A percentile compares a stretch with the other conserved stretches of the same genome.
Conservation (phyloP, 2,888 invertebrate species). For the Cybosia mesomella region DNA sequence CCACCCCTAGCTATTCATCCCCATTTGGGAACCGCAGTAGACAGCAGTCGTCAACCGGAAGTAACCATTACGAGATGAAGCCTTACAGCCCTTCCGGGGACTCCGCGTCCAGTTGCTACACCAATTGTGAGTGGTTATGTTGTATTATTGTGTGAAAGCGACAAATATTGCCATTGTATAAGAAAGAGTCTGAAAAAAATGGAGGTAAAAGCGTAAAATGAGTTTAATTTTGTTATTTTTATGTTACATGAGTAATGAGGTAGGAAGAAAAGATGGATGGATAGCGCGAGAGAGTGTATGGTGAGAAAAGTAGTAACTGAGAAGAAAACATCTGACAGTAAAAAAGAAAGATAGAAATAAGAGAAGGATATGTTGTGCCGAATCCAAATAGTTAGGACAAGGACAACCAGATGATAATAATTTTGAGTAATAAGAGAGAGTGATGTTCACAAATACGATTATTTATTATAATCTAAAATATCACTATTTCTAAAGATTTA, state of each 20-base stretch:
- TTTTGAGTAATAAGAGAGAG: background rate
- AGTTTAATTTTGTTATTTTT: constrained; percentile 9
- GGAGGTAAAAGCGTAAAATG: background rate
- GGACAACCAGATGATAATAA: background rate
- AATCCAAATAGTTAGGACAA: background rate
- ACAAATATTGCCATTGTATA: constrained; percentile 7
- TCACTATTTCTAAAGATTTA: too few species aligned
- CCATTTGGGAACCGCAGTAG: constrained; percentile 77
- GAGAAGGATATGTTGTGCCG: background rate
- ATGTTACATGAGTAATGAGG: background rate
- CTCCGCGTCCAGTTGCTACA: constrained; percentile 81
- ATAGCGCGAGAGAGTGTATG: background rate
- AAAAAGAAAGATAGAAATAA: background rate
- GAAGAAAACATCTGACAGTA: background rate
- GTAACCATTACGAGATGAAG: constrained; percentile 84
- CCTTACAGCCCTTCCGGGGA: constrained; percentile 83
- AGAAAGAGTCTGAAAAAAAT: constrained; percentile 1
- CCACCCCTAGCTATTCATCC: constrained; percentile 72
- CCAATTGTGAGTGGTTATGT: constrained; percentile 72
- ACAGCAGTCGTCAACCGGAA: constrained; percentile 73
- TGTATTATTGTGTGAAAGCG: constrained; percentile 5
- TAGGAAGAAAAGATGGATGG: background rate
- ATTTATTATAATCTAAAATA: too few species aligned
- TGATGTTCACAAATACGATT: too few species aligned
- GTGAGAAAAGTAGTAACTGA: background rate